Evolutionary conservation across 1,140 invertebrate genomes (phyloP).

Genomic region (Dreissena rostriformis): DNA sequence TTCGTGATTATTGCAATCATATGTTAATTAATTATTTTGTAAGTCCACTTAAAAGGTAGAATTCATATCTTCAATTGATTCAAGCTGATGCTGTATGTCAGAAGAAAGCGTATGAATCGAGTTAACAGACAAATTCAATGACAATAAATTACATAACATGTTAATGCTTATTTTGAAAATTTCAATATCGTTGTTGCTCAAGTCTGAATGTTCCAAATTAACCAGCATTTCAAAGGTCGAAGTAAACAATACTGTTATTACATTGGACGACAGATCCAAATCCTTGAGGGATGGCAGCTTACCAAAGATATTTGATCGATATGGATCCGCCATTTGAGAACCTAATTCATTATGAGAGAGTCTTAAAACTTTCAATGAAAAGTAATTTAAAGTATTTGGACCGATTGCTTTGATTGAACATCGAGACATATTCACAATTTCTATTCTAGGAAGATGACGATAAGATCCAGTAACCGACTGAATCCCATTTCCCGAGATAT

Average conservation of each 20-base stretch:
- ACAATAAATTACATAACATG: not conserved
- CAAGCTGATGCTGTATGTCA: not conserved
- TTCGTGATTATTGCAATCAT: constrained; percentile 5
- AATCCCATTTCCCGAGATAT: constrained; percentile 1
- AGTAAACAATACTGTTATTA: too few relatives aligned
- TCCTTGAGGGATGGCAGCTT: too few relatives aligned
- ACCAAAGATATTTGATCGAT: too few relatives aligned
- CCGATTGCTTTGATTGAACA: too few relatives aligned
- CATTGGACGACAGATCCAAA: too few relatives aligned
- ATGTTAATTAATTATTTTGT: constrained; percentile 18
- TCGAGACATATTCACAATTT: not conserved
- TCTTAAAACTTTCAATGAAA: too few relatives aligned
- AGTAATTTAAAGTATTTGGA: too few relatives aligned
- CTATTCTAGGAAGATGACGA: constrained; percentile 5
- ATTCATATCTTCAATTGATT: not conserved
- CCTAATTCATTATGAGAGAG: too few relatives aligned
- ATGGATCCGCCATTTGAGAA: too few relatives aligned
- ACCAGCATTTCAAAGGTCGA: too few relatives aligned
- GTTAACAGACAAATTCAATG: constrained; percentile 10
- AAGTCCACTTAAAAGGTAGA: constrained; percentile 19
- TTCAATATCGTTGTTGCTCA: not conserved
- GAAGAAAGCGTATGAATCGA: not conserved
- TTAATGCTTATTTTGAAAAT: not conserved
- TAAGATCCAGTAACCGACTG: not conserved
- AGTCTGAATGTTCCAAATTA: not conserved